Evolutionary conservation across 2,113 vertebrate species (phyloP).

Genomic region (Galbula dea): DNA sequence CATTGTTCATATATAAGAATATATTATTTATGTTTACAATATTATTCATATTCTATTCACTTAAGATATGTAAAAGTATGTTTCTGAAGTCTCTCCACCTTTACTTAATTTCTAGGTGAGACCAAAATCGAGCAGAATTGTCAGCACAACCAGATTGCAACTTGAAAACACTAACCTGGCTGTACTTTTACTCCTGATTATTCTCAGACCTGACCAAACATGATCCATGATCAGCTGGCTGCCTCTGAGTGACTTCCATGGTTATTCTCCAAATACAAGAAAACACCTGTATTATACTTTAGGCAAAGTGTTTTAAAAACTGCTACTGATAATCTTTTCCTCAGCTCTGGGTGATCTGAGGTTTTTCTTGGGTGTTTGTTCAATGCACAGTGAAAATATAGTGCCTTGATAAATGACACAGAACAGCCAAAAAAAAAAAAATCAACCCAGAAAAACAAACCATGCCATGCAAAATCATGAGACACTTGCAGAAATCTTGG

Average conservation of each 20-base stretch:
- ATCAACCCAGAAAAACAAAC: not conserved
- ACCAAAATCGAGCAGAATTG: not conserved
- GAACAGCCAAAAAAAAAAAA: not conserved
- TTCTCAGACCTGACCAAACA: not conserved
- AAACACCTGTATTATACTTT: not conserved
- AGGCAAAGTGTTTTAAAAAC: not conserved
- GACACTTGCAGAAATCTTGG: not conserved
- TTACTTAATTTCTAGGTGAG: not conserved
- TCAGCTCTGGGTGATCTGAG: not conserved
- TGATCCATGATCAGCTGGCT: not conserved
- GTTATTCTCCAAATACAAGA: not conserved
- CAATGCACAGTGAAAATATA: not conserved
- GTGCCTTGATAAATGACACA: not conserved
- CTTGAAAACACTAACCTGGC: not conserved
- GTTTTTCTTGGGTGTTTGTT: not conserved
- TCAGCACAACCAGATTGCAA: not conserved
- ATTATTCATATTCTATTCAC: not conserved
- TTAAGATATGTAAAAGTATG: not conserved
- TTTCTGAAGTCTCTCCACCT: not conserved
- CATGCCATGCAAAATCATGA: not conserved
- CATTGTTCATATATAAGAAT: not conserved
- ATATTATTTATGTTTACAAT: not conserved
- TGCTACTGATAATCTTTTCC: not conserved
- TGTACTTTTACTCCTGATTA: not conserved
- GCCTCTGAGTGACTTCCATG: not conserved